Base-by-base conservation (phyloP, 2,888 invertebrate genomes). In the Lamellibrachia columna region DNA sequence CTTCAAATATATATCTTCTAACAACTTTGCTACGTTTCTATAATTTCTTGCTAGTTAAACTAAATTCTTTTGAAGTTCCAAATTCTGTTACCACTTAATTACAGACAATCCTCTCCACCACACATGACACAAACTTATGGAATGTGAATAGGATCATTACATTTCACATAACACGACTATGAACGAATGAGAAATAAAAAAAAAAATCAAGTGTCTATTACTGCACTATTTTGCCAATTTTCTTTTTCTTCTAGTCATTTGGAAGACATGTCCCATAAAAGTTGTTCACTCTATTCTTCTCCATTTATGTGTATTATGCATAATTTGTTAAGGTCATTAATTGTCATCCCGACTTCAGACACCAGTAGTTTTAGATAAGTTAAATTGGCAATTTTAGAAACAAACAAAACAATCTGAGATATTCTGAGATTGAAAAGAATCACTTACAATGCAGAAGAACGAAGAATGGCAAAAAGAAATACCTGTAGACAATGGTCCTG, bases 401-500 rank as follows among this genome's bases (percentile, higher is more conserved):
- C 75, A 75, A 75, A 75, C 6, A n/a, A 75, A 6, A 75, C 75
- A 15, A 75, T 75, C 15, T 75, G 4, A 75, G 22, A 75, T n/a
- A 22, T 75, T 75, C 4, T 75, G 22, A 75, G 75, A 75, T 6
- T 75, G 75, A 22, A 75, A 75, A 75, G 22, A 75, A n/a, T 22
- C 0, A 75, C 11, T 75, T 75, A 22, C n/a, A 22, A 22, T 11
- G n/a, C 75, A 75, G 75, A 75, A 75, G 15, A 75, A 40, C 40
- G 40, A 40, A 40, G 40, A 1, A 75, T 75, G 75, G n/a, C 15
- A 75, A 75, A 75, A 75, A 22, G 75, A 75, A 75, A 75, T 75
- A 75, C 75, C 75, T 75, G 75, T 75, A 75, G 75, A 75, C 75
- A 75, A 75, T n/a, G 15, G 75, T 75, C 75, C 75, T 75, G 22